Percentiles rank a stretch among this genome's conserved stretches.
Evolutionary conservation across 2,113 vertebrate species (phyloP).

Genomic region (Micromys minutus): DNA sequence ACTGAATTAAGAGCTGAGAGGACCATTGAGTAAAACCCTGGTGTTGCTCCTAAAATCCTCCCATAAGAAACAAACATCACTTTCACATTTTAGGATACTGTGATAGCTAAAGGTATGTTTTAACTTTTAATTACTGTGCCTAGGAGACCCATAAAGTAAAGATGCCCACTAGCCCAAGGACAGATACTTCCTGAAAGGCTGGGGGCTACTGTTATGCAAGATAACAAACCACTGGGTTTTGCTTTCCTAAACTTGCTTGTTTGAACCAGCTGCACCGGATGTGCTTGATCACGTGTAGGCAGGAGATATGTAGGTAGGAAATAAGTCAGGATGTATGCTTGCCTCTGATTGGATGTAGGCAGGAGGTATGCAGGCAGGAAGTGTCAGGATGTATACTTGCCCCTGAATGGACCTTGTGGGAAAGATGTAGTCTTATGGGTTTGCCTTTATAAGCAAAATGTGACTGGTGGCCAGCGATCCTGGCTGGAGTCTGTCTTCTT

Average conservation of each 20-base stretch:
- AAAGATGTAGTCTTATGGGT: neutral
- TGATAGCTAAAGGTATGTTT: neutral
- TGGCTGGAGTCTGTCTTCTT: neutral
- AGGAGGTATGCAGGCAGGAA: neutral
- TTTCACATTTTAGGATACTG: neutral
- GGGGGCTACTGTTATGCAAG: neutral
- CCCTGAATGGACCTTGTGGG: neutral
- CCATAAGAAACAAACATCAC: neutral
- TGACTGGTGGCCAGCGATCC: neutral
- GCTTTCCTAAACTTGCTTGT: neutral
- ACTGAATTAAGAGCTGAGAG: neutral
- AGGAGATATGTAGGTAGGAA: neutral
- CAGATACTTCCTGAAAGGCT: neutral
- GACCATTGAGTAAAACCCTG: too few relatives aligned
- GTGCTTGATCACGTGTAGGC: neutral
- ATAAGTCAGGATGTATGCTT: neutral
- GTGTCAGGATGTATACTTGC: neutral
- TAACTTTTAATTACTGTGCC: neutral
- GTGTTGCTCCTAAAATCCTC: neutral
- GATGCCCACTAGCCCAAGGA: neutral
- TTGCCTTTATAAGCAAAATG: neutral
- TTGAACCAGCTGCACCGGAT: neutral
- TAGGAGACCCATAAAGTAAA: neutral
- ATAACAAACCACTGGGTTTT: neutral
- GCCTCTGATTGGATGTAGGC: neutral